Percentiles rank a stretch among this genome's conserved stretches.
These are phyloP conservation scores for Elgaria multicarinata DNA, from an alignment of 2,113 vertebrate species.

Conservation along the genomic window DNA sequence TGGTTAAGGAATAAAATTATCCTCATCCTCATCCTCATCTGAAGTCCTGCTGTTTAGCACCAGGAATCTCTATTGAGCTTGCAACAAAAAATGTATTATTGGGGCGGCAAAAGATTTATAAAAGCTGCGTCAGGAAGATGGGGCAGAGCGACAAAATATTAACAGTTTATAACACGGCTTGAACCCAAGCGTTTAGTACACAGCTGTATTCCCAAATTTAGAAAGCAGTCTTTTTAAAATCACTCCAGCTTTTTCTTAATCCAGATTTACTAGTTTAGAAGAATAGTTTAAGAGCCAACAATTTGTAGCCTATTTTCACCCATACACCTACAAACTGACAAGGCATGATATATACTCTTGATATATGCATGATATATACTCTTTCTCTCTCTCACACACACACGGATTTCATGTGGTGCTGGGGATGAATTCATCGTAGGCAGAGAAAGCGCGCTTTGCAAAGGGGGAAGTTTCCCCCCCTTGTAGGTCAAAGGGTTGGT, in stretches of 20 bases:
- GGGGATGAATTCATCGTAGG: too few relatives aligned
- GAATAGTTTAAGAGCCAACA: not conserved
- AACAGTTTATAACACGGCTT: conserved; percentile 41
- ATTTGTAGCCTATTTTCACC: conserved; percentile 25
- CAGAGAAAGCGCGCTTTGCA: too few relatives aligned
- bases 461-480: too few relatives aligned
- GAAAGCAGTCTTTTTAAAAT: conserved; percentile 4
- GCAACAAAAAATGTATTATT: conserved; percentile 9
- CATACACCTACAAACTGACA: too few relatives aligned
- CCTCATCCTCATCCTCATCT: too few relatives aligned
- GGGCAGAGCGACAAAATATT: conserved; percentile 23
- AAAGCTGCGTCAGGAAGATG: conserved; percentile 23
- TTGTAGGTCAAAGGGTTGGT: too few relatives aligned
- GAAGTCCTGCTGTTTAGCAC: conserved; percentile 38
- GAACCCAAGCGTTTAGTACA: conserved; percentile 42
- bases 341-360: too few relatives aligned
- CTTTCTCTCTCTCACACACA: too few relatives aligned
- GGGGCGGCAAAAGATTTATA: conserved; percentile 2
- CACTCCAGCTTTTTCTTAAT: not conserved
- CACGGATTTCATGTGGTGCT: too few relatives aligned
- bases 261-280: conserved; percentile 4
- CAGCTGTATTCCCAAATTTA: too few relatives aligned
- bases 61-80: conserved; percentile 24
- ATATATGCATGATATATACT: too few relatives aligned
- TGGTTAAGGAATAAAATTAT: too few relatives aligned